Base-by-base conservation (phyloP, 2,888 invertebrate genomes). In the Drosophila rellima region DNA sequence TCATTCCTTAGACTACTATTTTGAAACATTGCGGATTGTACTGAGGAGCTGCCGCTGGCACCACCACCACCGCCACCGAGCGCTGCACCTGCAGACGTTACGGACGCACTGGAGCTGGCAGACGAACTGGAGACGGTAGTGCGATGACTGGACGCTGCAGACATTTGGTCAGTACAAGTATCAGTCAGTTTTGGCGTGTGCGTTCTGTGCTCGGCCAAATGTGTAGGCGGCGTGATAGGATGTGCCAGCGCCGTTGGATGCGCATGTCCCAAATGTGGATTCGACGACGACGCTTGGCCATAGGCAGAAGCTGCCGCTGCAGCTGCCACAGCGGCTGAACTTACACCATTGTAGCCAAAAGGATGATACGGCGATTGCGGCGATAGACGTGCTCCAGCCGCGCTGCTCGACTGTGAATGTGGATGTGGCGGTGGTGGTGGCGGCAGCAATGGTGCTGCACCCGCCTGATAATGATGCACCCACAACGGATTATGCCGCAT, bases 381-480 rank as follows among this genome's bases (percentile, higher is more conserved):
- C 47, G 93, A 93, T 39, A 93, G 91, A 70, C 93, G 92, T 69
- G 93, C 71, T n/a, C 78, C 81, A 26, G 93, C 92, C 54, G 85
- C 80, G 66, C 62, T 62, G 45, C 62, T 65, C 23, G 74, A 20
- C 8, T 71, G 70, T 54, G 88, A 66, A 67, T 86, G 87, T 26
- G 77, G 79, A 52, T 82, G 88, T 35, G 88, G 77, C 17, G 89
- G 82, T 40, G 79, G 85, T 37, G 88, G 78, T n/a, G 88, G 78
- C n/a, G 91, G 80, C 61, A 82, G 65, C 54, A 85, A 65, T 20
- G 93, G 92, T 60, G 93, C 91, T 7, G 86, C 88, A 61, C 90
- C 88, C 54, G 82, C 82, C 68, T 93, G 93, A 72, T 93, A 93
- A 85, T 93, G 94, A 78, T 94, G 94, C 93, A 93, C 92, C 93